These are phyloP conservation scores for Dendropsophus ebraccatus DNA, from an alignment of 2,113 vertebrate genomes.

Conservation along the genomic window DNA sequence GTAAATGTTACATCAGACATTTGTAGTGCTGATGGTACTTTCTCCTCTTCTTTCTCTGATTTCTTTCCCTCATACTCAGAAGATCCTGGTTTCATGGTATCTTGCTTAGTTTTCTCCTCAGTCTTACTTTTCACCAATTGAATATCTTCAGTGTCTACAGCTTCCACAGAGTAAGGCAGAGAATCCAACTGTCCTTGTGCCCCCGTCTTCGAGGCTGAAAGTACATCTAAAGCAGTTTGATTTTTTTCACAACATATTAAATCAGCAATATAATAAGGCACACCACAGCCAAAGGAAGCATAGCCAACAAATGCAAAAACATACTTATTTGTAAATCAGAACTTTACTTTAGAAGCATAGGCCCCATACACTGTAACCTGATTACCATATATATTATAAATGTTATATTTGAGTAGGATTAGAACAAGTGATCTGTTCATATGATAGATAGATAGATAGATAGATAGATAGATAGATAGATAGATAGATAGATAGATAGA, in stretches of 20 bases:
- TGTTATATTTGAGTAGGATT: neutral
- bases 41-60: conserved; percentile 67
- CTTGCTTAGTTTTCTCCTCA: conserved; percentile 71
- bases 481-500: too few relatives aligned
- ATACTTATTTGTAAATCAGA: conserved; percentile 26
- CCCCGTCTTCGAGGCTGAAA: conserved; percentile 99
- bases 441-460: neutral
- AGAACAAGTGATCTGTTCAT: neutral
- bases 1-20: conserved; percentile 59
- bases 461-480: too few relatives aligned
- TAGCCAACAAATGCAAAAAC: conserved; percentile 66
- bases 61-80: conserved; percentile 66
- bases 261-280: conserved; percentile 71
- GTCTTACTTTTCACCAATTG: conserved; percentile 69
- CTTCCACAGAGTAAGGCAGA: conserved; percentile 69
- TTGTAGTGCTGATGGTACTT: conserved; percentile 60
- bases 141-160: conserved; percentile 68
- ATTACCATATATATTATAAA: conserved; percentile 1
- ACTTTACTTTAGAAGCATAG: neutral
- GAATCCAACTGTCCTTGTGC: conserved; percentile 78
- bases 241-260: conserved; percentile 75
- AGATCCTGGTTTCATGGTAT: conserved; percentile 74
- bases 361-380: conserved; percentile 24
- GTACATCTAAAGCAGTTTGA: conserved; percentile 92
- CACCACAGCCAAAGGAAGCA: conserved; percentile 64